phyloP scores from a whole-genome alignment of 2,888 invertebrate genomes.

The Ornithoptera priamus region DNA sequence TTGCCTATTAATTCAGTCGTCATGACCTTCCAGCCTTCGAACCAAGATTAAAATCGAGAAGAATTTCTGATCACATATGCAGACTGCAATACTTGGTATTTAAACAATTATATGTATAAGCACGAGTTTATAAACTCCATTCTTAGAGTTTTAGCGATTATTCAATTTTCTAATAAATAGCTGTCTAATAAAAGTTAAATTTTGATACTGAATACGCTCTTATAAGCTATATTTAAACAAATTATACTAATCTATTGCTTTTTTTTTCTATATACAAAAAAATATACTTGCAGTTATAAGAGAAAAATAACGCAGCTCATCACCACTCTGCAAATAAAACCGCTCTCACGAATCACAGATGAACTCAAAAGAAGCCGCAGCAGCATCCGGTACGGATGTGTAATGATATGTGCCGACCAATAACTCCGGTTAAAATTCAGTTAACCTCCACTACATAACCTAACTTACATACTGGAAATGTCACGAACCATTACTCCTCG shows the following conservation, averaged over 20 bases:
- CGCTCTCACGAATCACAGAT: conserved; percentile 72
- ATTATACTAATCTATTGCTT: conserved; percentile 20
- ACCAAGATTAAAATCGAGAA: not conserved
- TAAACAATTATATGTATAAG: not conserved
- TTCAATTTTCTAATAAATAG: not conserved
- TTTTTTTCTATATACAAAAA: conserved; percentile 18
- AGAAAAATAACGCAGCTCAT: conserved; percentile 38
- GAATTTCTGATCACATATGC: not conserved
- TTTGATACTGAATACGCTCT: not conserved
- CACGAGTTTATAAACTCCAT: not conserved
- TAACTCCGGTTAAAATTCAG: conserved; percentile 42
- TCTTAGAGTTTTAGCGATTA: not conserved
- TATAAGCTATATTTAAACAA: not conserved
- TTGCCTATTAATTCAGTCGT: not conserved
- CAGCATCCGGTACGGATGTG: conserved; percentile 50
- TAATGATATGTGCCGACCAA: conserved; percentile 64
- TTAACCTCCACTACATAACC: conserved; percentile 42
- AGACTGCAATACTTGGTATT: not conserved
- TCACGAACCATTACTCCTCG: conserved; percentile 73
- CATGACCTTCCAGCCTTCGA: not conserved
- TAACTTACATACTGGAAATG: conserved; percentile 71
- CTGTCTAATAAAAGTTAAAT: not conserved
- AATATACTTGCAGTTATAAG: conserved; percentile 27
- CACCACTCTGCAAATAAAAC: conserved; percentile 43
- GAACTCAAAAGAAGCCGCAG: conserved; percentile 50